Conservation (phyloP, 1,140 invertebrate species). For the Cotesia glomerata region DNA sequence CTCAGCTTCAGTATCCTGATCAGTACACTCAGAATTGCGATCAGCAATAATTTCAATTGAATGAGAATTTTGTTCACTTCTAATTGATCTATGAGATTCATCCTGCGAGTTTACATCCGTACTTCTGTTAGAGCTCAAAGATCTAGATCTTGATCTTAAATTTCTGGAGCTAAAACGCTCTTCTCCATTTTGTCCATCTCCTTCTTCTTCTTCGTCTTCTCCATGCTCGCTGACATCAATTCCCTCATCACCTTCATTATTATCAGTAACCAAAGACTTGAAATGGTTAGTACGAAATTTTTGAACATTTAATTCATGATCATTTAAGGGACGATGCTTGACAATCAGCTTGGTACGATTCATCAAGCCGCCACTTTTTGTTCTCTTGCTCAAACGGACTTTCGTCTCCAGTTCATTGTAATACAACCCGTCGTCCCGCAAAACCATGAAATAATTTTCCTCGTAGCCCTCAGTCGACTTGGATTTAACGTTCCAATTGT, state of each 20-base stretch:
- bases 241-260: slow-evolving; percentile 68
- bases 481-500: slow-evolving; percentile 99
- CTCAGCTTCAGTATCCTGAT: too few relatives aligned
- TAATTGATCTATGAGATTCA: too few relatives aligned
- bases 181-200: slow-evolving; percentile 46
- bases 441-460: slow-evolving; percentile 97
- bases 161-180: not conserved
- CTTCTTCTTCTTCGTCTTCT: slow-evolving; percentile 50
- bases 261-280: slow-evolving; percentile 84
- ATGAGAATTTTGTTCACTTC: too few relatives aligned
- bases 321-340: slow-evolving; percentile 85
- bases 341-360: slow-evolving; percentile 88
- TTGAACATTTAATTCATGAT: slow-evolving; percentile 85
- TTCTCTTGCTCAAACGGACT: slow-evolving; percentile 88
- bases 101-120: too few relatives aligned
- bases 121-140: too few relatives aligned
- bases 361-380: slow-evolving; percentile 74
- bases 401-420: slow-evolving; percentile 98
- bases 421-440: slow-evolving; percentile 88
- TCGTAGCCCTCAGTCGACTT: slow-evolving; percentile 97
- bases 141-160: too few relatives aligned
- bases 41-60: too few relatives aligned
- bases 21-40: too few relatives aligned
- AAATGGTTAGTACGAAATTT: slow-evolving; percentile 84
- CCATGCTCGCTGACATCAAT: slow-evolving; percentile 23